phyloP scores from a whole-genome alignment of 2,888 invertebrate genomes.

The Eledona agricola region DNA sequence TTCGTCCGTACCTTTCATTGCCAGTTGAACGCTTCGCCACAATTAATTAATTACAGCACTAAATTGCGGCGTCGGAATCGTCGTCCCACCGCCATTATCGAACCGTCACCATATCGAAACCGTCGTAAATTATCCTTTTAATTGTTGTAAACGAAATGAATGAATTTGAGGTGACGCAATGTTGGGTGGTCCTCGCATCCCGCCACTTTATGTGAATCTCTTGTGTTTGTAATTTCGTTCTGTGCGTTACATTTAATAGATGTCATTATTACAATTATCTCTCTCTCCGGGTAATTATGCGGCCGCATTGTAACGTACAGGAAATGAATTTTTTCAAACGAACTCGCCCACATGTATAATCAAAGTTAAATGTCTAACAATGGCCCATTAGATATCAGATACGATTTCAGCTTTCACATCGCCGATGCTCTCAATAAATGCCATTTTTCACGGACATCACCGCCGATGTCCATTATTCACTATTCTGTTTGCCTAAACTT shows the following conservation, averaged over 20 bases:
- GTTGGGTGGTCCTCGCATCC: conserved; percentile 24
- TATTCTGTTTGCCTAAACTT: conserved; percentile 14
- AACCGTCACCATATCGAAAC: conserved; percentile 13
- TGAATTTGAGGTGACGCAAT: conserved; percentile 22
- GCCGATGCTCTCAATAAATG: conserved; percentile 54
- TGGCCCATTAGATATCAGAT: conserved; percentile 61
- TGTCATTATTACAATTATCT: conserved; percentile 63
- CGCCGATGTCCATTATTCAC: conserved; percentile 6
- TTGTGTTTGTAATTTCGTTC: conserved; percentile 18
- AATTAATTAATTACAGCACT: conserved; percentile 16
- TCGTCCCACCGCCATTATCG: conserved; percentile 8
- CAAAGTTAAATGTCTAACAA: conserved; percentile 64
- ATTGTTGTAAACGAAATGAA: conserved; percentile 16
- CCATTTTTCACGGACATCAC: conserved; percentile 10
- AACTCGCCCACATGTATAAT: conserved; percentile 64
- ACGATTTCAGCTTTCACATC: conserved; percentile 58
- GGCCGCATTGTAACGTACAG: conserved; percentile 62
- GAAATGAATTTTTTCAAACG: conserved; percentile 63
- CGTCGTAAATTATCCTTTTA: conserved; percentile 16
- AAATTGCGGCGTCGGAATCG: conserved; percentile 13
- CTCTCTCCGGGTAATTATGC: conserved; percentile 63
- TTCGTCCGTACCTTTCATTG: conserved; percentile 18
- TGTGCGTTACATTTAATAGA: conserved; percentile 56
- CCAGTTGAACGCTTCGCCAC: conserved; percentile 17
- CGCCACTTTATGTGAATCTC: conserved; percentile 12